Base-by-base conservation (phyloP, 2,113 vertebrate genomes). In the Leuciscus idus region DNA sequence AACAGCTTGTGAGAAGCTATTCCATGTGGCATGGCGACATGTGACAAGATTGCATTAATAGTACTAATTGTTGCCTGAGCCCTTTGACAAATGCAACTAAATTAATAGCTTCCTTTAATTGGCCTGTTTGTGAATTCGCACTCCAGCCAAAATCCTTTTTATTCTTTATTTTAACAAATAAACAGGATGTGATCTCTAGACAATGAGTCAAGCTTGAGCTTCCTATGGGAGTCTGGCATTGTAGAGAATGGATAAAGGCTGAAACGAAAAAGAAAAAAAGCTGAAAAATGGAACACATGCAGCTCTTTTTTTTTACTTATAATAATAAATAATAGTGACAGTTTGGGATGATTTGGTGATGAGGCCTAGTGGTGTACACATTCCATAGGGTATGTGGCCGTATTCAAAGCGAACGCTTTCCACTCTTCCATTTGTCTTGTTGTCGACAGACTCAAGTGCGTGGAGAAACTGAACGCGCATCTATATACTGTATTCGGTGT, bases 21-120 rank as follows among this genome's bases (percentile, higher is more conserved):
- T 66, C 46, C 73, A 84, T 80, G 64, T 76, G 43, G 70, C 52
- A 64, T n/a, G 62, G 57, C 48, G 80, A 62, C 82, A 86, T 59
- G 70, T 86, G 88, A 89, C 85, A 84, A 89, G 81, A 89, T 64
- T 59, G 84, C 83, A 81, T 88, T 87, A 88, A 91, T 91, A 87
- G 59, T 39, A 62, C 64, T 55, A 84, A 87, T 85, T 78, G 81
- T 88, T 76, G 81, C 77, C 66, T 52, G 72, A 86, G 74, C 83
- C 36, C 74, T 68, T 75, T 87, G 87, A 87, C 88, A 87, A 88
- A 87, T 84, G 83, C 76, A 64, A 68, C 80, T 84, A 83, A 90
- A 87, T 90, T 81, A 87, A 86, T 89, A 75, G 81, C 84, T 59
- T 66, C 46, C 48, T 57, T 77, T 91, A 85, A 91, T 88, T 76